A percentile compares a stretch with the other conserved stretches of the same genome.
Conservation (phyloP, 2,113 vertebrate genomes). For the Toxostoma redivivum region DNA sequence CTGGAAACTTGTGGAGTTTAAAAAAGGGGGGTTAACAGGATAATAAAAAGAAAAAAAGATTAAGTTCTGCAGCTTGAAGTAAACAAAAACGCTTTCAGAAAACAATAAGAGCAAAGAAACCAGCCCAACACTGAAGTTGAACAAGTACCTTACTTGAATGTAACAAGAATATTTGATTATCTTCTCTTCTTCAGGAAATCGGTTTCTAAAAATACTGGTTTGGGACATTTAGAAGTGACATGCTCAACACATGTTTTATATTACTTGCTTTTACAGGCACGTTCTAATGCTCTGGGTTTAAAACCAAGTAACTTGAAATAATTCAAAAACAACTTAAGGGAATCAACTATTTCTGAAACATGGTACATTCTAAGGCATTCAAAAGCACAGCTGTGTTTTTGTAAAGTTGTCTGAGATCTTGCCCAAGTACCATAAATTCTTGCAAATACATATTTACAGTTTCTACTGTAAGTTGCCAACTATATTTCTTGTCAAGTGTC, state of each 20-base stretch:
- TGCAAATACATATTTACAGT: neutral
- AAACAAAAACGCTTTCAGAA: neutral
- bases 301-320: neutral
- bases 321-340: neutral
- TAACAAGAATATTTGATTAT: neutral
- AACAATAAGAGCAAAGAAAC: neutral
- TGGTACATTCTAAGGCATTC: neutral
- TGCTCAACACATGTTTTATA: neutral
- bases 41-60: neutral
- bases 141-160: neutral
- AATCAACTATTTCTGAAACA: neutral
- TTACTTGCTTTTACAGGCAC: neutral
- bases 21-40: neutral
- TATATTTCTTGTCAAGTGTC: neutral
- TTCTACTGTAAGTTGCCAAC: neutral
- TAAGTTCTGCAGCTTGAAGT: neutral
- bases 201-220: neutral
- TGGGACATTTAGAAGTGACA: neutral
- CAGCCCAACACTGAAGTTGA: neutral
- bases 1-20: neutral
- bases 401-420: neutral
- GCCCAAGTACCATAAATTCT: neutral
- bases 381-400: neutral
- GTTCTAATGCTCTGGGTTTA: neutral
- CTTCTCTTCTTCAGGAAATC: neutral